Evolutionary conservation across 2,888 invertebrate genomes (phyloP).

Genomic region (Acronicta leporina): DNA sequence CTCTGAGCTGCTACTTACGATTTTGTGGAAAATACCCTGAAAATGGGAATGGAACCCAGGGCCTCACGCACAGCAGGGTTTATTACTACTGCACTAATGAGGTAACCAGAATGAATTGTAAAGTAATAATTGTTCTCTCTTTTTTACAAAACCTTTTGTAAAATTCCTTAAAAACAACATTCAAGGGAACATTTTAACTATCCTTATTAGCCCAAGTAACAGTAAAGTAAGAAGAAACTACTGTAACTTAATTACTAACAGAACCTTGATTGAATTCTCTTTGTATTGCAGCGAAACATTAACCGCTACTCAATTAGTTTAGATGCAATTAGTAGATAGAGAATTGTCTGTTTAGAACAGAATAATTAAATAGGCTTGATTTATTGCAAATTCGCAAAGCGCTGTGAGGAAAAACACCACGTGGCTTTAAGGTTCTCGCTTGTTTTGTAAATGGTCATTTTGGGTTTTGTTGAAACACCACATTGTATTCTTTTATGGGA

Average conservation of each 20-base stretch:
- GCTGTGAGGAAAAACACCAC: neutral
- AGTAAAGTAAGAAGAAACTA: constrained; percentile 1
- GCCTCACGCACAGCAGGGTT: too few species aligned
- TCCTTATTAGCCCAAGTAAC: neutral
- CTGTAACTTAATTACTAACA: constrained; percentile 11
- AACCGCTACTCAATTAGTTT: constrained; percentile 26
- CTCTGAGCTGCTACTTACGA: too few species aligned
- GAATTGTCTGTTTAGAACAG: neutral
- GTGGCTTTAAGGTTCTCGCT: neutral
- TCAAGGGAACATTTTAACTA: neutral
- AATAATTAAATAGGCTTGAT: neutral
- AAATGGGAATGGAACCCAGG: too few species aligned
- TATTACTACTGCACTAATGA: too few species aligned
- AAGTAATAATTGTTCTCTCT: too few species aligned
- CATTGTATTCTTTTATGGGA: too few species aligned
- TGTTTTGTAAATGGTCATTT: neutral
- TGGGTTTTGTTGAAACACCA: too few species aligned
- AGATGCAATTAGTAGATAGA: constrained; percentile 33
- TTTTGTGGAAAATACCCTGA: too few species aligned
- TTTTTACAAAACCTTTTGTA: too few species aligned
- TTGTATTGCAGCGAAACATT: constrained; percentile 15
- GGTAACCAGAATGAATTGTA: too few species aligned
- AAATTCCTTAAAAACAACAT: neutral
- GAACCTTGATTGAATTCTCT: constrained; percentile 26
- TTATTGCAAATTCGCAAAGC: too few species aligned